Conservation (phyloP, 2,797 vertebrate genomes). For the Phrynocephalus vlangalii region DNA sequence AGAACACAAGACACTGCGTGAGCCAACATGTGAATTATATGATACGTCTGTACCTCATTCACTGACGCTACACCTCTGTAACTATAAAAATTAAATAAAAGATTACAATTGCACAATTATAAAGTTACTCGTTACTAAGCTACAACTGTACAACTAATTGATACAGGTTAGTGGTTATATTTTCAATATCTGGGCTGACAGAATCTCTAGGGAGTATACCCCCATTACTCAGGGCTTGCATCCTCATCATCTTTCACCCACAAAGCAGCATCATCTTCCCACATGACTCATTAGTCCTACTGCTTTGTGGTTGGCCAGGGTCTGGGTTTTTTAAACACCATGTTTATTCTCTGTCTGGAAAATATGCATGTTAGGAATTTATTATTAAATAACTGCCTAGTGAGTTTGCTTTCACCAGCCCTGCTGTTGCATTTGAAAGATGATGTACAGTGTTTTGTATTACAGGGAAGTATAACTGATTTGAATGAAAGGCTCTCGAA, state of each 20-base stretch:
- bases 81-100: too few relatives aligned
- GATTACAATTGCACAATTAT: too few relatives aligned
- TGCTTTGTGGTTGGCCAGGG: conserved; percentile 45
- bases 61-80: too few relatives aligned
- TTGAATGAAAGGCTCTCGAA: too few relatives aligned
- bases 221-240: background rate
- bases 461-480: too few relatives aligned
- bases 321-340: conserved; percentile 3
- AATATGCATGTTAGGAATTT: conserved; percentile 58
- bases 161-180: background rate
- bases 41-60: too few relatives aligned
- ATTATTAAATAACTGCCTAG: conserved; percentile 48
- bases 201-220: background rate
- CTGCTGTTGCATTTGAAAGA: conserved; percentile 33
- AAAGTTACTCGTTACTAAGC: too few relatives aligned
- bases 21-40: too few relatives aligned
- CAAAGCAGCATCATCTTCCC: conserved; percentile 7
- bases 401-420: conserved; percentile 36
- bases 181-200: background rate
- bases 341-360: conserved; percentile 47
- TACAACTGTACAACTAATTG: background rate
- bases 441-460: too few relatives aligned
- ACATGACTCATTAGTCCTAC: conserved; percentile 45
- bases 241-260: background rate
- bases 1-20: too few relatives aligned